phyloP scores from a whole-genome alignment of 2,888 invertebrate species.

The Parochlus steinenii region DNA sequence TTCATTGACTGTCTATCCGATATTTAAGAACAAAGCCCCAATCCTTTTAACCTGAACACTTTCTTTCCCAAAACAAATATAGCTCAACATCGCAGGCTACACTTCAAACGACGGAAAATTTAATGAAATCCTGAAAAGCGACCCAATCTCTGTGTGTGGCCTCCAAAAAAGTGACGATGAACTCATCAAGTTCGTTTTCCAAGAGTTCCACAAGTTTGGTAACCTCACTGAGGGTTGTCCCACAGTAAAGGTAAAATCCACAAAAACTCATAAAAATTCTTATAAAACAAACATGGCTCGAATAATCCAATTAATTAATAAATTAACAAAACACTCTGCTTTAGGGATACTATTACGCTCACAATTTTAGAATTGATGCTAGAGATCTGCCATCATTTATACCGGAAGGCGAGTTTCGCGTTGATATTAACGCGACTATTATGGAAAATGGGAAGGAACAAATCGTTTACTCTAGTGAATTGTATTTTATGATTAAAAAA shows the following conservation, averaged over 20 bases:
- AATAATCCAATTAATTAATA: neutral
- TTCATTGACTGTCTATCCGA: too few relatives aligned
- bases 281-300: too few relatives aligned
- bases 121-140: too few relatives aligned
- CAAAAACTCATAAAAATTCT: too few relatives aligned
- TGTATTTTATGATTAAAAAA: constrained; percentile 1
- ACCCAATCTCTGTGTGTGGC: too few relatives aligned
- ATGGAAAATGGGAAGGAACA: neutral
- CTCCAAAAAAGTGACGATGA: constrained; percentile 9
- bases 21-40: too few relatives aligned
- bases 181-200: constrained; percentile 5
- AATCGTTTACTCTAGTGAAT: constrained; percentile 1
- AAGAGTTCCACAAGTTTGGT: constrained; percentile 5
- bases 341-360: constrained; percentile 3
- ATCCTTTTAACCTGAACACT: too few relatives aligned
- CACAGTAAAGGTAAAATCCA: neutral
- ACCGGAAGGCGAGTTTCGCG: constrained; percentile 8
- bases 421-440: constrained; percentile 5
- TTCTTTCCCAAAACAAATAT: too few relatives aligned
- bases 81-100: too few relatives aligned
- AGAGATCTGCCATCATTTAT: constrained; percentile 2
- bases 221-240: constrained; percentile 4
- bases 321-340: neutral
- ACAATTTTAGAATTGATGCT: neutral
- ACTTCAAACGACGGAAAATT: too few relatives aligned